Conservation (phyloP, 2,888 invertebrate genomes). For the Scrobipalpa costella region DNA sequence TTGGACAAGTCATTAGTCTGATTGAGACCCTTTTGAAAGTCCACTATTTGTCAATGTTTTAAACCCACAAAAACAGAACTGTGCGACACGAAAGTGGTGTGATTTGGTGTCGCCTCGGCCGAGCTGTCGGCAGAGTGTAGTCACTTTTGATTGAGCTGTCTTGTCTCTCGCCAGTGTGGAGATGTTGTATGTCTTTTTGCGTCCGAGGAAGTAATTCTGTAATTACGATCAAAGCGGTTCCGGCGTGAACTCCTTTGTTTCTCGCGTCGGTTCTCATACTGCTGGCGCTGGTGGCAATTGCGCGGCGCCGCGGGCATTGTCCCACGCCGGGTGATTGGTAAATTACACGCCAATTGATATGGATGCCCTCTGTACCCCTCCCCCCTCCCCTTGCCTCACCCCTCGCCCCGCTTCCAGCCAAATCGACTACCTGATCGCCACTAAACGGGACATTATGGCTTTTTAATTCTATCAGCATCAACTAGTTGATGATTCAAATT, state of each 20-base stretch:
- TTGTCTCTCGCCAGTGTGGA: neutral
- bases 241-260: neutral
- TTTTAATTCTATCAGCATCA: conserved; percentile 54
- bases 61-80: neutral
- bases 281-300: conserved; percentile 5
- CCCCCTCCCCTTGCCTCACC: conserved; percentile 1
- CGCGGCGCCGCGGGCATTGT: conserved; percentile 19
- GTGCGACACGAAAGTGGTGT: neutral
- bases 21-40: neutral
- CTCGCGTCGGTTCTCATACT: conserved; percentile 2
- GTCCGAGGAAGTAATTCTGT: conserved; percentile 19
- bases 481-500: conserved; percentile 23
- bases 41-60: conserved; percentile 8
- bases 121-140: neutral
- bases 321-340: conserved; percentile 20
- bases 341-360: conserved; percentile 27
- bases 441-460: conserved; percentile 45
- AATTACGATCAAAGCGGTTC: conserved; percentile 2
- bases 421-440: conserved; percentile 23
- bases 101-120: neutral
- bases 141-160: neutral
- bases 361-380: conserved; percentile 15
- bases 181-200: neutral
- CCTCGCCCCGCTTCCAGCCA: conserved; percentile 2
- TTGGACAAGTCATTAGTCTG: conserved; percentile 8